Conservation (phyloP, 2,797 vertebrate genomes). For the Peromyscus nudipes region DNA sequence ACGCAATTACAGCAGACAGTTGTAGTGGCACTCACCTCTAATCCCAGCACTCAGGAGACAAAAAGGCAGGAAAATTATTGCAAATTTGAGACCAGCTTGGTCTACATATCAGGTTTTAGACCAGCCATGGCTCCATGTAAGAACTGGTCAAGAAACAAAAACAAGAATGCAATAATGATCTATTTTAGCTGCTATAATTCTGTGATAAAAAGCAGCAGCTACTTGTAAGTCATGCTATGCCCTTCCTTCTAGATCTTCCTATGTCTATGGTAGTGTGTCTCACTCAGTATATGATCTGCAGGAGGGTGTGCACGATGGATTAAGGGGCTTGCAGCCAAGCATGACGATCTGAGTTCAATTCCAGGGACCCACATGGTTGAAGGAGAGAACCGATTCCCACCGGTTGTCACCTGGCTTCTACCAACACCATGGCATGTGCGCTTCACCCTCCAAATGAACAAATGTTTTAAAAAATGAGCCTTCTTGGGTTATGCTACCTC, state of each 20-base stretch:
- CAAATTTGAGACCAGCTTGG: not conserved
- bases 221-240: not conserved
- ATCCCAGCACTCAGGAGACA: not conserved
- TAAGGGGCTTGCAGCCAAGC: not conserved
- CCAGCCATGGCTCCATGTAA: no score
- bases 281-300: not conserved
- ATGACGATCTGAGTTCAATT: not conserved
- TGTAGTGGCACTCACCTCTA: not conserved
- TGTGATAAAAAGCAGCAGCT: not conserved
- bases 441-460: not conserved
- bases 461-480: not conserved
- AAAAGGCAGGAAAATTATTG: not conserved
- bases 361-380: not conserved
- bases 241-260: not conserved
- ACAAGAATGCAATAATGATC: not conserved
- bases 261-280: not conserved
- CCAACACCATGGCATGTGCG: not conserved
- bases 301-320: no score
- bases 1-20: not conserved
- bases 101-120: not conserved
- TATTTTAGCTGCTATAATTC: not conserved
- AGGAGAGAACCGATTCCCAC: not conserved
- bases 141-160: not conserved
- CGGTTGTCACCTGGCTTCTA: not conserved
- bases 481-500: rapidly evolving